Evolutionary conservation across 2,797 vertebrate species (phyloP).

Genomic region (Spheniscus humboldti): DNA sequence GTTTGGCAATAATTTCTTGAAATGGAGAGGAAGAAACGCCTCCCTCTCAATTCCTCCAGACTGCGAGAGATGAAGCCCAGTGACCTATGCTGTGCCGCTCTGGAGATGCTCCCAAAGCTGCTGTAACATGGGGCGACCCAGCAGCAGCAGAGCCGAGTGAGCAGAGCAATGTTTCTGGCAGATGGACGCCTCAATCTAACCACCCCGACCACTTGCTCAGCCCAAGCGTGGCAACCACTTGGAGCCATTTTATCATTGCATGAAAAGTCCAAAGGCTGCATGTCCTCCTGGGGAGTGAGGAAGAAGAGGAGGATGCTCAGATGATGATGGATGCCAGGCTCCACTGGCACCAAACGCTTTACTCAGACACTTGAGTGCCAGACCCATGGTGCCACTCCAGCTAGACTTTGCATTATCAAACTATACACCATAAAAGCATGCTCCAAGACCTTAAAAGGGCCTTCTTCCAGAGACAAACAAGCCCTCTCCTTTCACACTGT

Average conservation of each 20-base stretch:
- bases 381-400: neutral
- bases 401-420: neutral
- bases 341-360: neutral
- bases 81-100: neutral
- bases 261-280: neutral
- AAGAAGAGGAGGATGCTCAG: neutral
- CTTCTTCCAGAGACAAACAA: neutral
- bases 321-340: neutral
- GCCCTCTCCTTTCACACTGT: neutral
- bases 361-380: neutral
- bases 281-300: neutral
- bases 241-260: neutral
- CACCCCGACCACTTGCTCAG: neutral
- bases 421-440: neutral
- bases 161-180: neutral
- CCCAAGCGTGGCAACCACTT: fast-evolving
- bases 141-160: fast-evolving
- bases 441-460: neutral
- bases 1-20: neutral
- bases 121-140: fast-evolving
- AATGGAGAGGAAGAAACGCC: neutral
- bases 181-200: neutral
- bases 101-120: neutral
- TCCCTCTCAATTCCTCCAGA: neutral
- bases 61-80: neutral